A percentile compares a stretch with the other conserved stretches of the same genome.
phyloP scores from a whole-genome alignment of 1,140 invertebrate species.

The Aphaenogaster rudis region DNA sequence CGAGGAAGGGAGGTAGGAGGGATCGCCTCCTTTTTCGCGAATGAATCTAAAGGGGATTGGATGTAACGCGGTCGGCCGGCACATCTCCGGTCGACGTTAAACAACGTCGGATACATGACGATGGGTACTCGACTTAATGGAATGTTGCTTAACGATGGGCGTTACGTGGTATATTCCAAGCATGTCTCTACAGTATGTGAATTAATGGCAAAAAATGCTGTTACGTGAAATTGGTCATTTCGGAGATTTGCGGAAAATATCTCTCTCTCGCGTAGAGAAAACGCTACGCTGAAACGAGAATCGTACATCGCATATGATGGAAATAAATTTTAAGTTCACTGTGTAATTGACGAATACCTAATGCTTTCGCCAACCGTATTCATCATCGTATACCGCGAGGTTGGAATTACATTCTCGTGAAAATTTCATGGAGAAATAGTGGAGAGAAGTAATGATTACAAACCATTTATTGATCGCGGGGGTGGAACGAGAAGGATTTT shows the following conservation, averaged over 20 bases:
- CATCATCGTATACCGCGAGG: not conserved
- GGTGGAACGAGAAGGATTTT: not conserved
- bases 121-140: constrained; percentile 6
- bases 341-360: constrained; percentile 16
- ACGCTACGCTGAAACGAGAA: not conserved
- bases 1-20: not conserved
- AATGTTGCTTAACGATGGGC: constrained; percentile 7
- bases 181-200: not conserved
- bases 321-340: not conserved
- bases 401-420: not conserved
- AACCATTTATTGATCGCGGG: not conserved
- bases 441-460: constrained; percentile 9
- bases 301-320: not conserved
- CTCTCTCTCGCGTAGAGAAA: not conserved
- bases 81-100: not conserved
- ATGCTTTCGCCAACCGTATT: not conserved
- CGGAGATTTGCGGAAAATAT: not conserved
- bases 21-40: not conserved
- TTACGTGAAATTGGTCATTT: constrained; percentile 12
- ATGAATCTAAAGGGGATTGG: constrained; percentile 22
- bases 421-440: constrained; percentile 21
- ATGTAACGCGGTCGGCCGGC: not conserved
- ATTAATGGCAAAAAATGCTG: not conserved
- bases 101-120: constrained; percentile 1
- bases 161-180: not conserved